Evolutionary conservation across 2,797 vertebrate species (phyloP).

Genomic region (Notoglanidium macrostoma): DNA sequence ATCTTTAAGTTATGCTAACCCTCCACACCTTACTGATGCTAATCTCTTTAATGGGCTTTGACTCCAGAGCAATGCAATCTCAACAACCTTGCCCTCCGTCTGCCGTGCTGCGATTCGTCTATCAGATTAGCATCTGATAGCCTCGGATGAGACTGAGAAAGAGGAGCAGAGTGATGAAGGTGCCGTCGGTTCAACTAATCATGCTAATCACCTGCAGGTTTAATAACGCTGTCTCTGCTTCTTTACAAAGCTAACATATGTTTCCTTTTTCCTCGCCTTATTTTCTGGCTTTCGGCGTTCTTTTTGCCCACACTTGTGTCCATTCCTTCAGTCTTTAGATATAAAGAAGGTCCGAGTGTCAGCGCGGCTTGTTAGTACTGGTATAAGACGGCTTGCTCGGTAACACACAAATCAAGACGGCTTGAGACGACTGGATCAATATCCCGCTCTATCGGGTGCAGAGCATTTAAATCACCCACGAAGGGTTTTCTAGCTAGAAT

Average conservation of each 20-base stretch:
- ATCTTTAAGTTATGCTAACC: conserved; percentile 2
- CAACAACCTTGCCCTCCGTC: background rate
- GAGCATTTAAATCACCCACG: background rate
- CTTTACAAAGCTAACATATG: background rate
- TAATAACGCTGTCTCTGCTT: conserved; percentile 44
- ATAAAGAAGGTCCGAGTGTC: background rate
- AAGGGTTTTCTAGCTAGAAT: background rate
- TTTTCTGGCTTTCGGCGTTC: background rate
- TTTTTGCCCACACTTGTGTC: background rate
- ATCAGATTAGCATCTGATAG: conserved; percentile 48
- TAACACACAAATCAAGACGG: background rate
- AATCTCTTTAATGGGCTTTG: conserved; percentile 50
- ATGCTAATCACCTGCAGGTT: conserved; percentile 18
- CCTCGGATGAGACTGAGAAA: conserved; percentile 46
- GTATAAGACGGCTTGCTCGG: background rate
- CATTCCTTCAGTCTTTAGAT: background rate
- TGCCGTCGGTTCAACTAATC: conserved; percentile 19
- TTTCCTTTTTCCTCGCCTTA: background rate
- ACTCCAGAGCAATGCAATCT: conserved; percentile 32
- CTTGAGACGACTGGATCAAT: background rate
- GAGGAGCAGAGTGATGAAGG: conserved; percentile 17
- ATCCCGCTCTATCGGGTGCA: background rate
- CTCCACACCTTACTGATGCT: conserved; percentile 38
- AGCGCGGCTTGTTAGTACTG: too few relatives aligned
- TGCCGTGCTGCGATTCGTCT: conserved; percentile 33